A percentile compares a stretch with the other conserved stretches of the same genome.
phyloP scores from a whole-genome alignment of 2,797 vertebrate genomes.

The Chrysocyon brachyurus region DNA sequence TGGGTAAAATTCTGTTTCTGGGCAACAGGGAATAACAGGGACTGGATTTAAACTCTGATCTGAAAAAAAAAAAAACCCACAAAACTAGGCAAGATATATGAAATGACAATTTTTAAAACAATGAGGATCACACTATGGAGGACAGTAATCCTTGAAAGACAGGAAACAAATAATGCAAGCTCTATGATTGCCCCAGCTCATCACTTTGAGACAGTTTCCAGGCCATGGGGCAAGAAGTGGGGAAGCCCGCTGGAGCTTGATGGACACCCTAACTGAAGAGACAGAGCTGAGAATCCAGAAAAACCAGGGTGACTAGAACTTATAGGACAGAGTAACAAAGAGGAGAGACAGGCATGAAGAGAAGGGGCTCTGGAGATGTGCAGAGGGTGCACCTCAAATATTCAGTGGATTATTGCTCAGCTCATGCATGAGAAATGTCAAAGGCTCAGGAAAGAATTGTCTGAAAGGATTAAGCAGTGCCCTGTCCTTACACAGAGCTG shows the following conservation, averaged over 20 bases:
- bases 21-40: background rate
- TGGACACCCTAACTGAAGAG: background rate
- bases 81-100: background rate
- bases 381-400: background rate
- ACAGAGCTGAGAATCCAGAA: background rate
- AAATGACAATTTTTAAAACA: background rate
- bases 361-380: background rate
- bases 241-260: background rate
- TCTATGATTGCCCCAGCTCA: too few species aligned
- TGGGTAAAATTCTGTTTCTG: background rate
- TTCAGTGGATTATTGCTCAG: background rate
- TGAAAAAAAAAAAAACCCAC: background rate
- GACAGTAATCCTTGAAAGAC: background rate
- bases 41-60: background rate
- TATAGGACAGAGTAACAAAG: background rate
- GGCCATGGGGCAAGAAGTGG: background rate
- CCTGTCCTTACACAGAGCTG: background rate
- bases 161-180: background rate
- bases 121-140: background rate
- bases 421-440: background rate
- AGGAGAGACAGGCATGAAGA: background rate
- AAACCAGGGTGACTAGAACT: background rate
- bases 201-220: background rate
- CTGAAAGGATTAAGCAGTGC: background rate
- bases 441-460: background rate